Evolutionary conservation across 2,113 vertebrate species (phyloP).

Genomic region (Eudyptes chrysolophus): DNA sequence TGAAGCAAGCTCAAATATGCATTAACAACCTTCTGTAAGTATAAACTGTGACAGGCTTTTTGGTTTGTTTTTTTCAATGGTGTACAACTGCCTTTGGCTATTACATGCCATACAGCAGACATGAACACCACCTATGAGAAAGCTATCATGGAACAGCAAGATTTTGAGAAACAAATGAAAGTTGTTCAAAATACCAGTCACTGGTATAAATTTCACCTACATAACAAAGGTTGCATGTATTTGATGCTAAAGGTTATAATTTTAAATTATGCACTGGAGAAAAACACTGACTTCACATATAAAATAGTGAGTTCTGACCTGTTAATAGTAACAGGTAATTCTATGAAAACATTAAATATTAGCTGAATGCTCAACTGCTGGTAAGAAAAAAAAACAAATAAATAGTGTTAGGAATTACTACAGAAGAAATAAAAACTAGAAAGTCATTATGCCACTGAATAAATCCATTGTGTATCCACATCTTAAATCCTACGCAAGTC

Average conservation of each 20-base stretch:
- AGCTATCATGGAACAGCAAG: not conserved
- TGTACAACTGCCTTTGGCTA: not conserved
- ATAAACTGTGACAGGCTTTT: not conserved
- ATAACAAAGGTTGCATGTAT: not conserved
- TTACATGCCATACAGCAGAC: not conserved
- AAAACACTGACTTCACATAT: not conserved
- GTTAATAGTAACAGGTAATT: not conserved
- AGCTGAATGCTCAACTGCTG: not conserved
- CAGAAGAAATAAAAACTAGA: not conserved
- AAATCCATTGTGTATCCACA: not conserved
- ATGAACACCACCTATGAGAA: not conserved
- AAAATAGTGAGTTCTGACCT: not conserved
- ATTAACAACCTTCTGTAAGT: not conserved
- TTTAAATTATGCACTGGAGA: not conserved
- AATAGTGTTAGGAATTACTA: not conserved
- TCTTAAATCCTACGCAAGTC: not conserved
- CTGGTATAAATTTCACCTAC: not conserved
- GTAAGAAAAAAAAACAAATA: not conserved
- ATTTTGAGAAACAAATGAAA: not conserved
- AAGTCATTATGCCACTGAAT: not conserved
- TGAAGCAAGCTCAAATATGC: not conserved
- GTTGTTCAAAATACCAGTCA: not conserved
- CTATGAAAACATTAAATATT: not conserved
- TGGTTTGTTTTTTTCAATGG: fast-evolving
- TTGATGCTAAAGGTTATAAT: not conserved